A percentile compares a stretch with the other conserved stretches of the same genome.
Conservation (phyloP, 2,797 vertebrate genomes). For the Tympanoctomys barrerae region DNA sequence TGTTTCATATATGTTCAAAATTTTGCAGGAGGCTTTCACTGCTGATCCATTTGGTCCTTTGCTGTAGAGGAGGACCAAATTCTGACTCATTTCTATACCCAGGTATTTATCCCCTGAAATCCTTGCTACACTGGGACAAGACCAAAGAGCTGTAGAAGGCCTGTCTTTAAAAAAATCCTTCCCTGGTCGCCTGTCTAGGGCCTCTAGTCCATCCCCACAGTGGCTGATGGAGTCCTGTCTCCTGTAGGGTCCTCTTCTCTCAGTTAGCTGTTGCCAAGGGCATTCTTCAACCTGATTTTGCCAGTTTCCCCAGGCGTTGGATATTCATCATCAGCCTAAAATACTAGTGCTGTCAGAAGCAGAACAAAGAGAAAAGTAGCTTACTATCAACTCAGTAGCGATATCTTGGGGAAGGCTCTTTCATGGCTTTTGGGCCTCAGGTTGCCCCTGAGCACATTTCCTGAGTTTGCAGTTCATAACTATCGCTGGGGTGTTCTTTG, state of each 20-base stretch:
- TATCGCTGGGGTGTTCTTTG: neutral
- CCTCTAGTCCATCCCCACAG: fast-evolving
- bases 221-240: too few species aligned
- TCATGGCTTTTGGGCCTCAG: neutral
- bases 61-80: too few species aligned
- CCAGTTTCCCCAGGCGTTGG: neutral
- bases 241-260: neutral
- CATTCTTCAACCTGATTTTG: neutral
- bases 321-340: neutral
- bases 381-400: neutral
- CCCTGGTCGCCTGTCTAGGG: neutral
- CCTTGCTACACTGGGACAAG: neutral
- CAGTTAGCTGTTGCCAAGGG: neutral
- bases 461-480: neutral
- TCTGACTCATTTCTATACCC: neutral
- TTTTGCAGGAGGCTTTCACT: neutral
- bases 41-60: neutral
- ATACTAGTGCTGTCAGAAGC: neutral
- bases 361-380: neutral
- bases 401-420: neutral
- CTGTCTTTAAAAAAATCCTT: neutral
- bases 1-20: neutral
- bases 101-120: neutral
- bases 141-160: neutral
- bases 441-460: neutral